Evolutionary conservation across 2,797 vertebrate genomes (phyloP), one percentile per base, ranked within the genome.

Genomic region (Megalops cyprinoides): DNA sequence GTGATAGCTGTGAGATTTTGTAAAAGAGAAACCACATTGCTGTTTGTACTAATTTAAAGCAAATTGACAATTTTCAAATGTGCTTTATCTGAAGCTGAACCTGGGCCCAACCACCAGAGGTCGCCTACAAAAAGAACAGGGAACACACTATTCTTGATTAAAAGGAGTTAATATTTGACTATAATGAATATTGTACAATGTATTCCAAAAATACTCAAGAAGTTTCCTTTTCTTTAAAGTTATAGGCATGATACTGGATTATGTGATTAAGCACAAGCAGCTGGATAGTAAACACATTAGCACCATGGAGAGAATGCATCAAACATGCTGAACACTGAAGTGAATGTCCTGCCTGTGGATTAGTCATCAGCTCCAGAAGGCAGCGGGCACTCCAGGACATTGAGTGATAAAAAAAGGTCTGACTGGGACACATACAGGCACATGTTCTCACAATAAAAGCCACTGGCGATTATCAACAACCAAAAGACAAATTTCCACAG

Each of bases 401-500:
- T 37, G 39, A 62, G 39, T 75, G 76, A 37, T 20, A 55, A n/a
- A 60, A 80, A 60, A 58, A 73, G 39, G 39, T 34, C 79, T 73
- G 69, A 18, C 51, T n/a, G 69, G n/a, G 58, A 42, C 28, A 76
- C 65, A 34, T 55, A 55, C 51, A 56, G 58, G 48, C 31, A 51
- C 31, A n/a, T 74, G 42, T 46, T 58, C 53, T 60, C 20, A 81
- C 7, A 51, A 49, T 53, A 74, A 48, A 39, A 25, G 51, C 44
- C 25, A 39, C 53, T 65, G 18, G 12, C 46, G 53, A 60, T 28
- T 65, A 65, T 62, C 31, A 62, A 58, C 37, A 49, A 49, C 53
- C 48, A 60, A 76, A 77, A 77, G 53, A 14, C 3, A 67, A 55
- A 44, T 79, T 18, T 55, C 49, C 49, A 56, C 49, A 53, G 69